Percentiles rank a stretch among this genome's conserved stretches.
These are phyloP conservation scores for Euthynnus affinis DNA, from an alignment of 2,797 vertebrate genomes.

Conservation along the genomic window DNA sequence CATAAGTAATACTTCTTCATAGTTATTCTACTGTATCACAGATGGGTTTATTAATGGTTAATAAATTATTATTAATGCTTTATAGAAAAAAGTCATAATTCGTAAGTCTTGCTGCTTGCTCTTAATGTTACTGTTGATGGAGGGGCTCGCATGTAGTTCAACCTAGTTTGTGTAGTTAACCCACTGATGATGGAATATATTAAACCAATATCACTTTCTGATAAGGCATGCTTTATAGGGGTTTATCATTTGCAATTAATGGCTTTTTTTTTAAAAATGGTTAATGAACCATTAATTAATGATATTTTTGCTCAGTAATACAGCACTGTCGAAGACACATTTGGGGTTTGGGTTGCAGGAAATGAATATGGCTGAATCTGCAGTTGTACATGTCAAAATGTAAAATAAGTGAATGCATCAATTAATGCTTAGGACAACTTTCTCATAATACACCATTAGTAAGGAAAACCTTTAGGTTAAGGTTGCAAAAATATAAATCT, in stretches of 20 bases:
- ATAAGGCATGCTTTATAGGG: background rate
- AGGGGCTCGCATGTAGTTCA: background rate
- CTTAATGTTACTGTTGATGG: conserved; percentile 27
- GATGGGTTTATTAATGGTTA: too few relatives aligned
- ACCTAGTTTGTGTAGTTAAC: conserved; percentile 1
- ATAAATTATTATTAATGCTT: too few relatives aligned
- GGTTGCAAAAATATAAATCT: background rate
- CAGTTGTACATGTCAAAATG: too few relatives aligned
- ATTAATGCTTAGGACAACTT: background rate
- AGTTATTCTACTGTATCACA: too few relatives aligned
- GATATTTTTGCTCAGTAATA: too few relatives aligned
- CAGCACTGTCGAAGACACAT: too few relatives aligned
- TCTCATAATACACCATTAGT: background rate
- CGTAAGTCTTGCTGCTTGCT: conserved; percentile 3
- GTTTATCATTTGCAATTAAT: background rate
- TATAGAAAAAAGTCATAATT: background rate
- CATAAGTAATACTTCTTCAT: too few relatives aligned
- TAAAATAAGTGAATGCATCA: too few relatives aligned
- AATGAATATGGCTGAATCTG: too few relatives aligned
- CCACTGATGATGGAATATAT: background rate
- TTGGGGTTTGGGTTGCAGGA: too few relatives aligned
- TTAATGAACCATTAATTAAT: too few relatives aligned
- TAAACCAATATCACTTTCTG: background rate
- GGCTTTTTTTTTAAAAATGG: background rate
- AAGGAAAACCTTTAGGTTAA: background rate